A percentile compares a stretch with the other conserved stretches of the same genome.
These are phyloP conservation scores for Drosophila arizonae DNA, from an alignment of 1,140 invertebrate species.

Conservation along the genomic window DNA sequence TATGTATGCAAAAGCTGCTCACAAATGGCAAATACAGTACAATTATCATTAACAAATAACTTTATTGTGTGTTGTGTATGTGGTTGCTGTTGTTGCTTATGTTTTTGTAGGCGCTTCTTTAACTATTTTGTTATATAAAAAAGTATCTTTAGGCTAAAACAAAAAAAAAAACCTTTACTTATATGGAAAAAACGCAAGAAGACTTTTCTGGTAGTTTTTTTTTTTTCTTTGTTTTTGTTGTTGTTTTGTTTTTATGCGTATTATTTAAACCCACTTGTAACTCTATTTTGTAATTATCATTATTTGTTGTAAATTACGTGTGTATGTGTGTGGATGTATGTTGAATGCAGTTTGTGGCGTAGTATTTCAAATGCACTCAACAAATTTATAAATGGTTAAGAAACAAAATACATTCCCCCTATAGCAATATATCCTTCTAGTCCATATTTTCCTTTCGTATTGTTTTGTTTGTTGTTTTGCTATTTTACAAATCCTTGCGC, in stretches of 20 bases:
- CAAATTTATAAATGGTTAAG: conserved; percentile 49
- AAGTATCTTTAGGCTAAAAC: conserved; percentile 51
- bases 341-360: conserved; percentile 43
- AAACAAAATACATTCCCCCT: conserved; percentile 1
- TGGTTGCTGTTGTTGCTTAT: conserved; percentile 16
- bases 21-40: conserved; percentile 57
- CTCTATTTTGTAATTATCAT: conserved; percentile 72
- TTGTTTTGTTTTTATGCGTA: conserved; percentile 39
- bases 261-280: conserved; percentile 55
- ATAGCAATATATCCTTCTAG: conserved; percentile 1
- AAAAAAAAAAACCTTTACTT: conserved; percentile 42
- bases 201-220: conserved; percentile 48
- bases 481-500: conserved; percentile 28
- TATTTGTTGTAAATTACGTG: conserved; percentile 51
- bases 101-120: conserved; percentile 34
- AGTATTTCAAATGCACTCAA: conserved; percentile 46
- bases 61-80: conserved; percentile 49
- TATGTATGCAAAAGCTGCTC: conserved; percentile 61
- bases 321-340: conserved; percentile 16
- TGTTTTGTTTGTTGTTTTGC: not conserved
- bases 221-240: conserved; percentile 20
- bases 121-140: conserved; percentile 45
- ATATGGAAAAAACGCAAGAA: conserved; percentile 61
- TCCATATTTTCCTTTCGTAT: not conserved
- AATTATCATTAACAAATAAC: conserved; percentile 78